phyloP scores from a whole-genome alignment of 2,113 vertebrate species.

The Athene cunicularia region DNA sequence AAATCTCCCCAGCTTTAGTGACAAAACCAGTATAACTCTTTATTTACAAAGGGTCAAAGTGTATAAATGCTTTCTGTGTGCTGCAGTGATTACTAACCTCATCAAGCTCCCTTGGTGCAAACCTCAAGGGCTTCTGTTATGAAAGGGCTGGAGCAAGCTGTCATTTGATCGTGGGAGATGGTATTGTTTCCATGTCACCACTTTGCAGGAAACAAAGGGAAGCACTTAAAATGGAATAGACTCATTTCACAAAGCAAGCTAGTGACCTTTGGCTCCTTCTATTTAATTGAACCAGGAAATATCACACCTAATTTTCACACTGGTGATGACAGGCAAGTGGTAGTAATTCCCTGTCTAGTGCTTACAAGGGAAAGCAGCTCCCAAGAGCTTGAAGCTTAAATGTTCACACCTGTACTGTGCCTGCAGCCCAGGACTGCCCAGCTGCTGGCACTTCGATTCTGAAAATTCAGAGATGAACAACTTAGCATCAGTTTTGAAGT shows the following conservation, averaged over 20 bases:
- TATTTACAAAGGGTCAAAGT: slow-evolving; percentile 16
- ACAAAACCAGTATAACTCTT: not conserved
- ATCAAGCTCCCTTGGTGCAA: slow-evolving; percentile 58
- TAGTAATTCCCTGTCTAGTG: not conserved
- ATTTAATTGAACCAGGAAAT: slow-evolving; percentile 14
- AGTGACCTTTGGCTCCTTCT: not conserved
- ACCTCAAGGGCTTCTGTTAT: slow-evolving; percentile 55
- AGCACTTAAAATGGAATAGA: not conserved
- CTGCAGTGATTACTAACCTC: slow-evolving; percentile 61
- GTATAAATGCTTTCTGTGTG: slow-evolving; percentile 42
- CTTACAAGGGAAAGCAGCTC: not conserved
- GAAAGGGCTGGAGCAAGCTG: slow-evolving; percentile 62
- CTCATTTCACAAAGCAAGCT: not conserved
- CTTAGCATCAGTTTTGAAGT: not conserved
- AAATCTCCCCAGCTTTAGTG: not conserved
- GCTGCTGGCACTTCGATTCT: not conserved
- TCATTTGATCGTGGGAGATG: slow-evolving; percentile 60
- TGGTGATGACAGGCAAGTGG: slow-evolving; percentile 20
- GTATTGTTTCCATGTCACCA: slow-evolving; percentile 66
- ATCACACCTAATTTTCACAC: not conserved
- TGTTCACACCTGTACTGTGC: not conserved
- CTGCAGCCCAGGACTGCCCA: not conserved
- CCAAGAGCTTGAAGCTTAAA: not conserved
- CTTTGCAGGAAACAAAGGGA: slow-evolving; percentile 58
- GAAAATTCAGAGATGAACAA: not conserved